Conservation (phyloP, 2,888 invertebrate species). For the Ceramica pisi region DNA sequence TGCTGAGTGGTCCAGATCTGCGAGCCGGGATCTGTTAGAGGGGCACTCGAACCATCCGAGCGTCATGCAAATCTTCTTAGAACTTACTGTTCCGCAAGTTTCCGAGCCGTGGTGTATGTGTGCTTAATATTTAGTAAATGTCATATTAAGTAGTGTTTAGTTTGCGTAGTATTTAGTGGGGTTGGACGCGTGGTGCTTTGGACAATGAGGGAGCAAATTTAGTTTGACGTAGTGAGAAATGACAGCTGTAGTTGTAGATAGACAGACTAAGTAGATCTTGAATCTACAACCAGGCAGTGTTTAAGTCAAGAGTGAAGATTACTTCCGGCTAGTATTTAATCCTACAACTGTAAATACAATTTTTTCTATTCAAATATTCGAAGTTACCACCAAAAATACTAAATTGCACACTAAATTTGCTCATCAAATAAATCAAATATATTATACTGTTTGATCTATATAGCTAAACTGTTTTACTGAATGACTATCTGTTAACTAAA, state of each 20-base stretch:
- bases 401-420: too few relatives aligned
- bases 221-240: background rate
- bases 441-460: too few relatives aligned
- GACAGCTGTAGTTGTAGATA: background rate
- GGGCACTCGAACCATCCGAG: constrained; percentile 54
- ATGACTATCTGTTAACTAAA: too few relatives aligned
- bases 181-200: constrained; percentile 6
- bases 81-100: constrained; percentile 64
- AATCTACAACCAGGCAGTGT: too few relatives aligned
- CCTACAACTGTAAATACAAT: too few relatives aligned
- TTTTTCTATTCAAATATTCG: too few relatives aligned
- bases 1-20: constrained; percentile 38
- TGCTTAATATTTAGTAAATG: constrained; percentile 59
- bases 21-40: constrained; percentile 34
- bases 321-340: too few relatives aligned
- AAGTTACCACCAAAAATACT: too few relatives aligned
- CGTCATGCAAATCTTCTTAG: constrained; percentile 68
- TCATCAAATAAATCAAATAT: too few relatives aligned
- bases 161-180: constrained; percentile 25
- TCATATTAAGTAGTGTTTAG: constrained; percentile 45
- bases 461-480: too few relatives aligned
- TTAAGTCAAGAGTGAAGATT: too few relatives aligned
- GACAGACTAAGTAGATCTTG: background rate
- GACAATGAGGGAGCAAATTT: background rate
- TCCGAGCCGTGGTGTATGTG: constrained; percentile 52